Base-by-base conservation (phyloP, 1,140 invertebrate species). In the Lucilia sericata region DNA sequence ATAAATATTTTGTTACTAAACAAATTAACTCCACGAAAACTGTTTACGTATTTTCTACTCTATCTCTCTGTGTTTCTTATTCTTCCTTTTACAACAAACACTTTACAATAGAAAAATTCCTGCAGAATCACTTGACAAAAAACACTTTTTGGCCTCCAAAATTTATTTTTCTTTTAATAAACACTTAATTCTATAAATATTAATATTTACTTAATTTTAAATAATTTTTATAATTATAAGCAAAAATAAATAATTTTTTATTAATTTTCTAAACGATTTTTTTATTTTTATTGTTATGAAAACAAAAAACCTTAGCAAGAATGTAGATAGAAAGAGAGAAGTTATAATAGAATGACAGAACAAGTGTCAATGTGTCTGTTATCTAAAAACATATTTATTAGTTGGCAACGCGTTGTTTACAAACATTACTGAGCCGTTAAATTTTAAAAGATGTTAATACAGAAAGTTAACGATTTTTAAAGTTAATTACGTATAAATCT, bases 221-320 rank as follows among this genome's bases (percentile, higher is more conserved):
- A 25, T 25, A 55, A 55, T 55, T 70, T 21, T 25, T 19, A 21
- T 70, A 21, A 70, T 25, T 70, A 2, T 21, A 21, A 19, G 65
- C 8, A 19, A 19, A 21, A 10, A 70, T 70, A 70, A 70, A 70
- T 21, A 70, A 19, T 8, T 70, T 70, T 70, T 10, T 21, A 21
- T 19, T 65, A n/a, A 17, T 70, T 10, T 70, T 21, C n/a, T 25
- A 70, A 25, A 21, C 5, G 10, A n/a, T n/a, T 70, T 30, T 30
- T n/a, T 70, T 21, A 21, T 21, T 70, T 60, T 60, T 60, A 14
- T 60, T 70, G 65, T 70, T 70, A 70, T 70, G 65, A 70, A 70
- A 70, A 70, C 65, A 70, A 70, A 70, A 70, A 70, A 70, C 65
- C 25, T 10, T 70, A 70, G 65, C 65, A 25, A 70, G 21, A 70